A percentile compares a stretch with the other conserved stretches of the same genome.
Evolutionary conservation across 2,113 vertebrate species (phyloP).

Genomic region (Rousettus leschenaultii): DNA sequence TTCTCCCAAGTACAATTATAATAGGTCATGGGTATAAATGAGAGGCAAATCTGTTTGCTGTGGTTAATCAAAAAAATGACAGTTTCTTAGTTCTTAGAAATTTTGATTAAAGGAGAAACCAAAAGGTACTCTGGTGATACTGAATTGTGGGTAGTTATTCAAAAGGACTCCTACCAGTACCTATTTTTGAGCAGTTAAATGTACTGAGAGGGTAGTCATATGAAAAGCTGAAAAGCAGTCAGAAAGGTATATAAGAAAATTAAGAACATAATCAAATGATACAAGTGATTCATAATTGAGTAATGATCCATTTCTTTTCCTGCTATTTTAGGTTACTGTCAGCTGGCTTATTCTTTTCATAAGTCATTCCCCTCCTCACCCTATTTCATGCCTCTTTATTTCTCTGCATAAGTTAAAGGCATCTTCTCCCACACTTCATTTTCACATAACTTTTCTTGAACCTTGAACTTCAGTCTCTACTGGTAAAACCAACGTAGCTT

Average conservation of each 20-base stretch:
- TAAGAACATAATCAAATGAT: neutral
- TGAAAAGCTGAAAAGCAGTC: neutral
- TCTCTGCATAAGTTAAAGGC: neutral
- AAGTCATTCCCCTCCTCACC: neutral
- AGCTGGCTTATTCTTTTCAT: neutral
- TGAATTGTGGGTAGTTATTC: neutral
- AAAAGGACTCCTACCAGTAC: neutral
- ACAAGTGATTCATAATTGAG: constrained; percentile 30
- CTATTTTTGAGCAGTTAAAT: constrained; percentile 26
- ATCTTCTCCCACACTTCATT: neutral
- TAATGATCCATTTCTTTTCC: constrained; percentile 21
- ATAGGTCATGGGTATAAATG: neutral
- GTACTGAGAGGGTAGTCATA: neutral
- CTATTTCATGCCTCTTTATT: neutral
- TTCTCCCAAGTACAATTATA: neutral
- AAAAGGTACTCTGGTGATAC: neutral
- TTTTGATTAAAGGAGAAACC: neutral
- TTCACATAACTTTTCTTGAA: neutral
- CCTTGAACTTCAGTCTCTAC: neutral
- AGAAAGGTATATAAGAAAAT: neutral
- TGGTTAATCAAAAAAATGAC: neutral
- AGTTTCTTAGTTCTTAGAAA: neutral
- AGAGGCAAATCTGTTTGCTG: neutral
- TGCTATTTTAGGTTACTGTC: neutral
- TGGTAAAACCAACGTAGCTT: constrained; percentile 14